phyloP scores from a whole-genome alignment of 2,888 invertebrate genomes.

The Arctia plantaginis region DNA sequence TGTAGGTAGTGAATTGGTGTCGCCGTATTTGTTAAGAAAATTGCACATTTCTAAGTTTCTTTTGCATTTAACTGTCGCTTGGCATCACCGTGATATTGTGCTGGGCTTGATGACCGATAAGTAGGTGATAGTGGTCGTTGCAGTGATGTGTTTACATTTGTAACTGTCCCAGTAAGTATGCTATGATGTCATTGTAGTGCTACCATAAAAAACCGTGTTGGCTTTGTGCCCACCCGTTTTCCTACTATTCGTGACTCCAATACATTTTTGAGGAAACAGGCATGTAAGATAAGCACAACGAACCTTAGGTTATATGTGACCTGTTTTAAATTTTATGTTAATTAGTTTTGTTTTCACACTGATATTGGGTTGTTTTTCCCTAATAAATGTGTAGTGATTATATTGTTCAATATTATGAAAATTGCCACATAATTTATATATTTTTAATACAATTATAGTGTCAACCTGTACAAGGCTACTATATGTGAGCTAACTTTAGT shows the following conservation, averaged over 20 bases:
- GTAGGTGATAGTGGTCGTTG: slow-evolving; percentile 62
- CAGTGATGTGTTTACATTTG: slow-evolving; percentile 85
- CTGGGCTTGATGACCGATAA: slow-evolving; percentile 56
- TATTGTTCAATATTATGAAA: slow-evolving; percentile 22
- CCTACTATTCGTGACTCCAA: slow-evolving; percentile 76
- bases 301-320: slow-evolving; percentile 74
- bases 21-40: slow-evolving; percentile 69
- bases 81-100: slow-evolving; percentile 52
- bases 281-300: slow-evolving; percentile 75
- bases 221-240: slow-evolving; percentile 86
- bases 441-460: background rate
- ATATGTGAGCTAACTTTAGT: background rate
- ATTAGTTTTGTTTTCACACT: slow-evolving; percentile 56
- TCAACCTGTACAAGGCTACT: background rate
- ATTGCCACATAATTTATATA: slow-evolving; percentile 29
- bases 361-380: slow-evolving; percentile 9
- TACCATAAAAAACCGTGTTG: slow-evolving; percentile 83
- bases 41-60: slow-evolving; percentile 61
- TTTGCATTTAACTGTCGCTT: slow-evolving; percentile 56
- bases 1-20: slow-evolving; percentile 80
- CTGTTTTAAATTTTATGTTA: slow-evolving; percentile 69
- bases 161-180: slow-evolving; percentile 80
- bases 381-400: background rate
- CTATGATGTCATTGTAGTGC: slow-evolving; percentile 83
- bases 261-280: slow-evolving; percentile 71